Base-by-base conservation (phyloP, 2,797 vertebrate genomes). In the Parauchenoglanis ngamensis region DNA sequence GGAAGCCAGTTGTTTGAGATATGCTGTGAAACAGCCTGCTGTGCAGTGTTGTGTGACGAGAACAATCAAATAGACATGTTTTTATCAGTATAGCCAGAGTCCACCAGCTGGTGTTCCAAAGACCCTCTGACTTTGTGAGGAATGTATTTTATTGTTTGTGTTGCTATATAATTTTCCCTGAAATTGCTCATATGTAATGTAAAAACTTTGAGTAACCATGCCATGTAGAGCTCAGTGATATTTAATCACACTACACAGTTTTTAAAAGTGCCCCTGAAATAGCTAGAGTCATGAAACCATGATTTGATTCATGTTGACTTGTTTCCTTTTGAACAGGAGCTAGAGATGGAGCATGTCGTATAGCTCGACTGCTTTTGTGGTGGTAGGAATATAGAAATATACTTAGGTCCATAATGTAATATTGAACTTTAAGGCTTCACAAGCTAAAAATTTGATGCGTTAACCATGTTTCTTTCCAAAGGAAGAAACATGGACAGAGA, bases 31-130 rank as follows among this genome's bases (percentile, higher is more conserved):
- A 76, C 25, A 52, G 46, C 73, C 46, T 40, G 28, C 35, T 57
- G 49, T 56, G 75, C 75, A 77, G 49, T 77, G 49, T 77, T 7
- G n/a, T 77, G n/a, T 54, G 75, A 77, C 54, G 25, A 54, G 75
- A 54, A 77, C 49, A 31, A 77, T 54, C 49, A 31, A 77, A 77
- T 56, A n/a, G n/a, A 77, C 49, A 77, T 54, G 49, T 31, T 54
- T 7, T 28, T 31, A 77, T 54, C n/a, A 28, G n/a, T 54, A 19
- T 77, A 17, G 75, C 40, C 40, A 40, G 40, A 40, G 40, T 40
- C 40, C 40, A 40, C n/a, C 70, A 77, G 75, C n/a, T 77, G 75
- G 75, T 54, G 75, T 54, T 56, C 75, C 13, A 76, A 28, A 54
- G 11, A 77, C 49, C 13, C 2, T 7, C 25, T 52, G 46, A 76